Evolutionary conservation across 2,888 invertebrate genomes (phyloP).

Genomic region (Drosophila mulleri): DNA sequence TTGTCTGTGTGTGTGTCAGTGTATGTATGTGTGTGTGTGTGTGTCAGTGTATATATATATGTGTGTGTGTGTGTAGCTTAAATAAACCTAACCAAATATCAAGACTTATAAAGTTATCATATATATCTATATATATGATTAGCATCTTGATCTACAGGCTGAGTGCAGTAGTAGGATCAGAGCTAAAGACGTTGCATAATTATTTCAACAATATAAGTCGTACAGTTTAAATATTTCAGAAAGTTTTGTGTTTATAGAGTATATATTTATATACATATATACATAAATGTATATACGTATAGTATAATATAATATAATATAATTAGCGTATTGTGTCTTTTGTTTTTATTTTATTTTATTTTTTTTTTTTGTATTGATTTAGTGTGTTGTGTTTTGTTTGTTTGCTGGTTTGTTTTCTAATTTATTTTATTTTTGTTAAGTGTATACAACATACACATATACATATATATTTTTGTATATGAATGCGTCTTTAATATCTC

Average conservation of each 20-base stretch:
- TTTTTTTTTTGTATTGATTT: no score
- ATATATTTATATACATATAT: slow-evolving; percentile 1
- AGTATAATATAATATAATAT: slow-evolving; percentile 1
- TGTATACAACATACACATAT: neutral
- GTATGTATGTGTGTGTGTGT: slow-evolving; percentile 19
- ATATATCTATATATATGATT: slow-evolving; percentile 8
- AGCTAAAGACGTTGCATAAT: slow-evolving; percentile 15
- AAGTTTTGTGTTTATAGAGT: slow-evolving; percentile 10
- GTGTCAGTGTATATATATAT: no score
- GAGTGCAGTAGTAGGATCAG: neutral
- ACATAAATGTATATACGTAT: no score
- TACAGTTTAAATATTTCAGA: slow-evolving; percentile 18
- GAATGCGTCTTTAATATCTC: no score
- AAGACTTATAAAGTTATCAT: slow-evolving; percentile 46
- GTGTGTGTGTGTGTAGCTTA: slow-evolving; percentile 43
- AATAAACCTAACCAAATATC: slow-evolving; percentile 61
- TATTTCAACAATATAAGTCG: slow-evolving; percentile 20
- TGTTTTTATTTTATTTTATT: neutral
- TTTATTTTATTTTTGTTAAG: neutral
- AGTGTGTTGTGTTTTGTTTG: neutral
- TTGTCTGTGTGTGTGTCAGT: slow-evolving; percentile 8
- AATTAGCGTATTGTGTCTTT: slow-evolving; percentile 9
- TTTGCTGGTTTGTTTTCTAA: no score
- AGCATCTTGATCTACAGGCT: neutral
- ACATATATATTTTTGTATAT: neutral